Conservation (phyloP, 2,797 vertebrate species). For the Gallinago solitaria region DNA sequence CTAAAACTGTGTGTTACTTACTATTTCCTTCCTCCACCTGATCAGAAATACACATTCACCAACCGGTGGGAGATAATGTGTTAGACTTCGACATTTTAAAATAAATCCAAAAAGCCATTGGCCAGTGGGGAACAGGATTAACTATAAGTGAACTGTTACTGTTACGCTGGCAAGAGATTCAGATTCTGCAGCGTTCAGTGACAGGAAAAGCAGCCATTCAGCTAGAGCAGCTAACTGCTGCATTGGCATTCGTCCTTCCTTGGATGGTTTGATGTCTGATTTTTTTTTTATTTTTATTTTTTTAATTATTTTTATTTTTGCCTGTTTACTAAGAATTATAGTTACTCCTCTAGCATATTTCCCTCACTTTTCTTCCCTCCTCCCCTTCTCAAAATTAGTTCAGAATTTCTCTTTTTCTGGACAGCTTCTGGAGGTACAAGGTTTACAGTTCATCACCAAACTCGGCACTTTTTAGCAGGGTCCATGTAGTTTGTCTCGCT, state of each 20-base stretch:
- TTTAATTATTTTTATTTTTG: background rate
- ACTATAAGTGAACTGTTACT: background rate
- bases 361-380: background rate
- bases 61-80: background rate
- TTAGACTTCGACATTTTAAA: background rate
- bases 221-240: background rate
- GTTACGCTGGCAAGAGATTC: background rate
- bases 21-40: background rate
- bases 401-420: background rate
- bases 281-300: background rate
- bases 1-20: background rate
- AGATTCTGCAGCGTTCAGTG: background rate
- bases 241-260: background rate
- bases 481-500: conserved; percentile 84
- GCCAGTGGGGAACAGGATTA: background rate
- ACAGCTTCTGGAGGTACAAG: background rate
- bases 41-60: background rate
- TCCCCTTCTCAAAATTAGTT: background rate
- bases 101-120: background rate
- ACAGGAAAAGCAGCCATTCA: background rate
- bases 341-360: background rate
- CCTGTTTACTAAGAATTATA: background rate
- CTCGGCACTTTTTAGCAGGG: conserved; percentile 85
- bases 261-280: background rate
- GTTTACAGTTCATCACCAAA: conserved; percentile 83